Evolutionary conservation across 2,113 vertebrate species (phyloP), one percentile per base, ranked within the genome.

Genomic region (Amphiprion ocellaris): DNA sequence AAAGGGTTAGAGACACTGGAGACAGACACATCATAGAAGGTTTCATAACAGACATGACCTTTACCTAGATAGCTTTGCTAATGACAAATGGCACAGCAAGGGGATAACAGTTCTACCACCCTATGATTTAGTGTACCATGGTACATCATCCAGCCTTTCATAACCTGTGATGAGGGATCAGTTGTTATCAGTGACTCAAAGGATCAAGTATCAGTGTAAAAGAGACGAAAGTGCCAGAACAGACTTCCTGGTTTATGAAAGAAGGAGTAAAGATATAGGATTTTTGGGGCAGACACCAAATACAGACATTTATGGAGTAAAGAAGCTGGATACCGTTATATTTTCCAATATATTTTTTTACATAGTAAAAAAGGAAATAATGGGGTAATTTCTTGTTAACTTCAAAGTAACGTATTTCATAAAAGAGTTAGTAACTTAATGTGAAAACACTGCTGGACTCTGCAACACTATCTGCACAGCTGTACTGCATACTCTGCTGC

Each of bases 21-120:
- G 74, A 79, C 19, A 39, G 56, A 74, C 69, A 69, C 24, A 52
- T 77, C 52, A 72, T 73, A 53, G 89, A 69, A 15, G 71, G 73
- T 73, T 87, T 86, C 77, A 59, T 83, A 79, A 91, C 62, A 84
- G 79, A 69, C 44, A 11, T 77, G 88, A 91, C 87, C 87, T 92
- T 91, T 90, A 82, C 26, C 46, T 76, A 77, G 47, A 77, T 79
- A n/a, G 62, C 81, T 69, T 76, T 77, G 71, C 64, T 85, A 83
- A 87, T 84, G 82, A 86, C 77, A 75, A 75, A 74, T 50, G 59
- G 39, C 69, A 50, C 62, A 74, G 60, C 24, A 21, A 47, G 72
- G 33, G 58, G 37, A 50, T 30, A 49, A 63, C 47, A 56, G 41
- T 16, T 82, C 65, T 63, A 53, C 24, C 26, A 72, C 54, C 24